Evolutionary conservation across 2,113 vertebrate species (phyloP).

Genomic region (Gymnogyps californianus): DNA sequence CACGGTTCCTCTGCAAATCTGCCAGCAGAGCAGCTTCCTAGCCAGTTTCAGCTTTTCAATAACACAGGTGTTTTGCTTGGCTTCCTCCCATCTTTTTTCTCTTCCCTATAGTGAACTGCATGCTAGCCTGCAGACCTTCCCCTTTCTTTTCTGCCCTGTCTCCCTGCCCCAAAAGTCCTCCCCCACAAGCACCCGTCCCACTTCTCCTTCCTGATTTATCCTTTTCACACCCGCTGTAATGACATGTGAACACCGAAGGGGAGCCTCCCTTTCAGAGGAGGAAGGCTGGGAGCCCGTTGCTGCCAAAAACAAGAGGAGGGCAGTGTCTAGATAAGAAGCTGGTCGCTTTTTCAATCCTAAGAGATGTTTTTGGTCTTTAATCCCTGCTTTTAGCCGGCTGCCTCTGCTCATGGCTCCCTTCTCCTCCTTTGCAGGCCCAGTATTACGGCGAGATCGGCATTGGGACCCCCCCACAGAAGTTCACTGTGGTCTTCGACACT

Average conservation of each 20-base stretch:
- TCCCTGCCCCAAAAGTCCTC: not conserved
- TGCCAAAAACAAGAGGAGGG: not conserved
- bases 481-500: slow-evolving; percentile 94
- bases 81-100: not conserved
- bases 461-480: slow-evolving; percentile 85
- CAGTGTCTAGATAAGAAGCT: not conserved
- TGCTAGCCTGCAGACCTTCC: not conserved
- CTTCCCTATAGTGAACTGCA: not conserved
- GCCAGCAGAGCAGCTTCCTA: not conserved
- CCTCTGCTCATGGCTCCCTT: not conserved
- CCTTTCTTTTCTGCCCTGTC: not conserved
- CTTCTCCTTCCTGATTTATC: not conserved
- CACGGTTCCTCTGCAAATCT: not conserved
- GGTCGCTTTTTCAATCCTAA: not conserved
- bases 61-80: not conserved
- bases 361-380: not conserved
- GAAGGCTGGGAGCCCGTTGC: not conserved
- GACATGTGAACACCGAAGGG: not conserved
- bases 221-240: not conserved
- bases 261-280: not conserved
- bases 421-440: slow-evolving; percentile 81
- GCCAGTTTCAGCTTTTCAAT: slow-evolving; percentile 21
- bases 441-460: slow-evolving; percentile 88
- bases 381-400: not conserved
- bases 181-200: not conserved